Base-by-base conservation (phyloP, 2,888 invertebrate species). In the Hemistola chrysoprasaria region DNA sequence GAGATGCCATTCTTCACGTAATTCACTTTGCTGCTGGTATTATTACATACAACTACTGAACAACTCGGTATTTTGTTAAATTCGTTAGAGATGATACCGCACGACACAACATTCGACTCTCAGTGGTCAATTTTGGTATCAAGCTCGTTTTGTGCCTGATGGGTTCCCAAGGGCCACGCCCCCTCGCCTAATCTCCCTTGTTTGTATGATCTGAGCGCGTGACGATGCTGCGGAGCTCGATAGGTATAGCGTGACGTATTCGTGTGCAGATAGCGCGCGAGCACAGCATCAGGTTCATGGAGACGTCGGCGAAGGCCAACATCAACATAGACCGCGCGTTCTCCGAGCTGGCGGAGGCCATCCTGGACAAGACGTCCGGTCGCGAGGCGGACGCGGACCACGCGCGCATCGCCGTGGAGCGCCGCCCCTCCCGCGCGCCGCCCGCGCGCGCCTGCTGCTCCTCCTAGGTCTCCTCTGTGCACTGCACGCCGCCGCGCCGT, bases 311-410 rank as follows among this genome's bases (percentile, higher is more conserved):
- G 50, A 98, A 98, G 90, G 95, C 97, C 40, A 97, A 98, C 86
- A 95, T 97, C 70, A 98, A 98, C 90, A 98, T 98, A 71, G 98
- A 98, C 76, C 93, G 94, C 74, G 98, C 98, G 44, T 98, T 98
- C 90, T 95, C 95, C 71, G 96, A 98, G 89, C 90, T 98, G 77
- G 96, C 98, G 36, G 96, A 97, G 90, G 96, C 97, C 67, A 97
- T 98, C 84, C 91, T 98, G 68, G 96, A 97, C 86, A 98, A 98
- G 91, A 94, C 95, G 50, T 92, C 95, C 41, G 92, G 93, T 46
- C 95, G 96, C 78, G 93, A 93, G 54, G 93, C 93, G 22, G 95
- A 96, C 78, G 93, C 78, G 11, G 87, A 86, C 76, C 75, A 63
- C 59, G 80, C 85, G 66, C 85, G 87, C 69, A 86, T 88, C 73